A percentile compares a stretch with the other conserved stretches of the same genome.
Conservation (phyloP, 2,113 vertebrate genomes). For the Bos taurus region DNA sequence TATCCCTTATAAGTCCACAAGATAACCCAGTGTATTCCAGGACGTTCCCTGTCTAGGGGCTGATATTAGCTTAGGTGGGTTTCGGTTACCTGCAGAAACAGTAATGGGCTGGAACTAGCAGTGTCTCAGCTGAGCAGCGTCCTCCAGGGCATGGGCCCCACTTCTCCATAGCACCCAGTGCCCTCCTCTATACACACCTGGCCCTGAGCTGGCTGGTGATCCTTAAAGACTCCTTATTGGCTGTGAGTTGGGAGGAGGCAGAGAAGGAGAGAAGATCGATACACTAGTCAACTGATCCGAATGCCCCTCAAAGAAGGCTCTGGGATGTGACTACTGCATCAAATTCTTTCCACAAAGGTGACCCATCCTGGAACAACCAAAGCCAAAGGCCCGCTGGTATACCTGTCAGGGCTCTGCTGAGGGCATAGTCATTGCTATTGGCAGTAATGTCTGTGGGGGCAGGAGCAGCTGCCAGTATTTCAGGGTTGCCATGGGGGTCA, state of each 20-base stretch:
- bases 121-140: not conserved
- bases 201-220: not conserved
- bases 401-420: not conserved
- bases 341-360: not conserved
- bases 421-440: not conserved
- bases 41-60: not conserved
- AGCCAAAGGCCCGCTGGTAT: not conserved
- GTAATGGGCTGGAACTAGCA: not conserved
- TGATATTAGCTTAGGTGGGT: not conserved
- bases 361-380: not conserved
- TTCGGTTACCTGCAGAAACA: not conserved
- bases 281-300: not conserved
- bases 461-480: not conserved
- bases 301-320: not conserved
- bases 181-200: not conserved
- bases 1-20: not conserved
- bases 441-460: not conserved
- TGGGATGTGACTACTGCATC: not conserved
- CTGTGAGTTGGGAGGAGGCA: not conserved
- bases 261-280: not conserved
- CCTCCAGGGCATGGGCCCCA: not conserved
- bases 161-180: not conserved
- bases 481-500: not conserved
- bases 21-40: not conserved
- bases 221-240: not conserved